Conservation (phyloP, 2,888 invertebrate species). For the Dione juno region DNA sequence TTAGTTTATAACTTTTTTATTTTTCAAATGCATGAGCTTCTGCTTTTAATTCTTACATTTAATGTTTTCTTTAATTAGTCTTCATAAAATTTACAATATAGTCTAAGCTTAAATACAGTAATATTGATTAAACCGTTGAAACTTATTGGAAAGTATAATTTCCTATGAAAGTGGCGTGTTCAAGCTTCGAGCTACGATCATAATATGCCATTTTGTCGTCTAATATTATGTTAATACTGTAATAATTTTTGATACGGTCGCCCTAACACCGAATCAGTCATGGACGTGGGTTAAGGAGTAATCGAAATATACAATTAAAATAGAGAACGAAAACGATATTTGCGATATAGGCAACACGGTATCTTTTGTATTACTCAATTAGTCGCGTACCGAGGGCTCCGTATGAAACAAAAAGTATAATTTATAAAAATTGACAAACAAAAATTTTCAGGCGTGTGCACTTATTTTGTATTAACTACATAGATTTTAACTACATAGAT, state of each 20-base stretch:
- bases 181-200: constrained; percentile 39
- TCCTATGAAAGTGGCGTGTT: constrained; percentile 45
- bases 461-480: too few relatives aligned
- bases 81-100: neutral
- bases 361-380: neutral
- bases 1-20: too few relatives aligned
- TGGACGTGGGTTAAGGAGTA: constrained; percentile 43
- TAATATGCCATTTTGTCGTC: constrained; percentile 77
- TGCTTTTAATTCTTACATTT: too few relatives aligned
- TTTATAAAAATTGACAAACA: too few relatives aligned
- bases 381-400: too few relatives aligned
- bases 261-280: constrained; percentile 48
- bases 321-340: constrained; percentile 9
- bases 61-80: too few relatives aligned
- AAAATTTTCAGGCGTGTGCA: too few relatives aligned
- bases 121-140: constrained; percentile 33
- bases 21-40: too few relatives aligned
- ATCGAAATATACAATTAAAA: constrained; percentile 24
- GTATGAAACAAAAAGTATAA: too few relatives aligned
- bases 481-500: too few relatives aligned
- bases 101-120: neutral
- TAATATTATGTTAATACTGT: constrained; percentile 77
- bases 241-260: constrained; percentile 76
- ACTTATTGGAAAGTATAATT: constrained; percentile 27
- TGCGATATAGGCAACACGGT: neutral